These are phyloP conservation scores for Oxystoma pomonae DNA, from an alignment of 2,888 invertebrate species.

Conservation along the genomic window DNA sequence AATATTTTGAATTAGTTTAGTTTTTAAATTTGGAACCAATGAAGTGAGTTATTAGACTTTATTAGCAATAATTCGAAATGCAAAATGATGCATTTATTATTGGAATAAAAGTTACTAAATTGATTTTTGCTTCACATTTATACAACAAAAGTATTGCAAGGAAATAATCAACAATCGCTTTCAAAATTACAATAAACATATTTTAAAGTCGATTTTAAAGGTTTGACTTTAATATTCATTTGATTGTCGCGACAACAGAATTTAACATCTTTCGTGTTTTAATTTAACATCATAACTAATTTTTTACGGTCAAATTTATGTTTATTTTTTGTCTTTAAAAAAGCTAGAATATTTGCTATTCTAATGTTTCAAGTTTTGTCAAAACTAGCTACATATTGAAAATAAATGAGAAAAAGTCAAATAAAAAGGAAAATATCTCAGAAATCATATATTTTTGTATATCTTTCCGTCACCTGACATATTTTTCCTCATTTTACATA, in stretches of 20 bases:
- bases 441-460: neutral
- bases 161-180: neutral
- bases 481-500: neutral
- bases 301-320: no score
- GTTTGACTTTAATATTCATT: no score
- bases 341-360: neutral
- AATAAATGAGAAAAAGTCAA: neutral
- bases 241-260: no score
- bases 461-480: neutral
- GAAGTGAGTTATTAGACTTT: neutral
- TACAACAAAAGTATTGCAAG: no score
- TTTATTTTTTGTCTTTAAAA: neutral
- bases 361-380: neutral
- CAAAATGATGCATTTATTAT: neutral
- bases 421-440: neutral
- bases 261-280: no score
- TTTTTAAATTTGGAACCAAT: no score
- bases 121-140: no score
- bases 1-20: neutral
- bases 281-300: no score
- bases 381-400: neutral
- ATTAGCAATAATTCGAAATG: neutral
- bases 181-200: neutral
- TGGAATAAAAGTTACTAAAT: neutral
- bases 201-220: neutral